phyloP scores from a whole-genome alignment of 2,797 vertebrate species.

The Poeciliopsis paucimaculata region DNA sequence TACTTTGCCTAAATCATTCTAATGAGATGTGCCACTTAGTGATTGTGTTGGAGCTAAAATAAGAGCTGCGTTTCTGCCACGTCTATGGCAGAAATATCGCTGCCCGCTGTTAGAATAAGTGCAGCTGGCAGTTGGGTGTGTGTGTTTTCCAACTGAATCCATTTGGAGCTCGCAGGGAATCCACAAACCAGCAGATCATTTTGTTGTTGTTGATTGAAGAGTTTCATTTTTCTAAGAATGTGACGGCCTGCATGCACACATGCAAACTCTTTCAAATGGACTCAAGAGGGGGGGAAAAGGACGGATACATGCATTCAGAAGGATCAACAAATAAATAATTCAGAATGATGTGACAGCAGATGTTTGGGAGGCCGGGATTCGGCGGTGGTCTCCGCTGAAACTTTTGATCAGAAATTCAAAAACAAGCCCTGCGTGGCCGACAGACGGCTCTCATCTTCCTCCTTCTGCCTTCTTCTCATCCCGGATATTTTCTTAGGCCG shows the following conservation, averaged over 20 bases:
- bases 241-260: constrained; percentile 12
- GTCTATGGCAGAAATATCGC: constrained; percentile 45
- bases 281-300: constrained; percentile 53
- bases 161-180: constrained; percentile 39
- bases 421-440: constrained; percentile 71
- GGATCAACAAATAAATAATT: constrained; percentile 81
- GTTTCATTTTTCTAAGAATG: constrained; percentile 67
- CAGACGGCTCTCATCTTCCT: constrained; percentile 46
- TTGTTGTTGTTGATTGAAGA: constrained; percentile 69
- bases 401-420: constrained; percentile 80
- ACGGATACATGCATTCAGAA: constrained; percentile 61
- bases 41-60: constrained; percentile 54
- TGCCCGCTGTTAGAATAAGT: constrained; percentile 60
- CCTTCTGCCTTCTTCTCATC: constrained; percentile 37
- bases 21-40: constrained; percentile 71
- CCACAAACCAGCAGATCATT: constrained; percentile 61
- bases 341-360: constrained; percentile 78
- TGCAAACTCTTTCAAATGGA: constrained; percentile 47
- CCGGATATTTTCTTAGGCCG: constrained; percentile 45
- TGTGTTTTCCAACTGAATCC: constrained; percentile 32
- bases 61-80: constrained; percentile 40
- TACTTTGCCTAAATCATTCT: constrained; percentile 72
- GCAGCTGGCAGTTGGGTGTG: constrained; percentile 22
- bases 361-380: constrained; percentile 76
- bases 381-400: constrained; percentile 65